These are phyloP conservation scores for Syritta pipiens DNA, from an alignment of 2,888 invertebrate genomes.

Conservation along the genomic window DNA sequence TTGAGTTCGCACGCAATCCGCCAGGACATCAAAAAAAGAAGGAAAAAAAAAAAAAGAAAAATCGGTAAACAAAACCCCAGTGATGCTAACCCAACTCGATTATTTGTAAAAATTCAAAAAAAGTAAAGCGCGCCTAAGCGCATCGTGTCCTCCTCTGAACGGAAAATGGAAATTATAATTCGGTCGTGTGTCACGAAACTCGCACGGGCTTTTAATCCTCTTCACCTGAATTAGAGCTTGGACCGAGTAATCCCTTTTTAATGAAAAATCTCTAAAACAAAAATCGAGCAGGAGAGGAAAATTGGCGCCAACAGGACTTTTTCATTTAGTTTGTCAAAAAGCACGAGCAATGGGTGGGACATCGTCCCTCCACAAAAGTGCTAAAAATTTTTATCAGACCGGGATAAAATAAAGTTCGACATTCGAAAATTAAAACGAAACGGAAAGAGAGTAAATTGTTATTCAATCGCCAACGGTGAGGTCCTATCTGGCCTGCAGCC, in stretches of 20 bases:
- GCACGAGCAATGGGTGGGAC: slow-evolving; percentile 23
- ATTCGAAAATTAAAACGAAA: slow-evolving; percentile 58
- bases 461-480: slow-evolving; percentile 11
- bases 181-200: slow-evolving; percentile 2
- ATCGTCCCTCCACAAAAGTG: slow-evolving; percentile 20
- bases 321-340: slow-evolving; percentile 49
- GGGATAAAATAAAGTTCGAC: slow-evolving; percentile 53
- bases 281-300: background rate
- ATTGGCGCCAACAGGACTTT: slow-evolving; percentile 48
- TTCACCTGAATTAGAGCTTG: slow-evolving; percentile 47
- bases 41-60: slow-evolving; percentile 1
- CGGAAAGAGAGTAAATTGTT: slow-evolving; percentile 52
- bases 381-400: slow-evolving; percentile 33
- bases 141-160: slow-evolving; percentile 56
- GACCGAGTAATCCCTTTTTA: slow-evolving; percentile 51
- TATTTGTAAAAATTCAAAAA: slow-evolving; percentile 41
- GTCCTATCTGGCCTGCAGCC: slow-evolving; percentile 44
- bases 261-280: slow-evolving; percentile 34
- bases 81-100: slow-evolving; percentile 45
- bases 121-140: slow-evolving; percentile 44
- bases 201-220: slow-evolving; percentile 41
- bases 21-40: slow-evolving; percentile 18
- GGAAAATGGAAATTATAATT: slow-evolving; percentile 62
- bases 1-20: slow-evolving; percentile 65
- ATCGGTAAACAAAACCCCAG: slow-evolving; percentile 2